phyloP scores from a whole-genome alignment of 2,888 invertebrate genomes.

The Agonopterix arenella region DNA sequence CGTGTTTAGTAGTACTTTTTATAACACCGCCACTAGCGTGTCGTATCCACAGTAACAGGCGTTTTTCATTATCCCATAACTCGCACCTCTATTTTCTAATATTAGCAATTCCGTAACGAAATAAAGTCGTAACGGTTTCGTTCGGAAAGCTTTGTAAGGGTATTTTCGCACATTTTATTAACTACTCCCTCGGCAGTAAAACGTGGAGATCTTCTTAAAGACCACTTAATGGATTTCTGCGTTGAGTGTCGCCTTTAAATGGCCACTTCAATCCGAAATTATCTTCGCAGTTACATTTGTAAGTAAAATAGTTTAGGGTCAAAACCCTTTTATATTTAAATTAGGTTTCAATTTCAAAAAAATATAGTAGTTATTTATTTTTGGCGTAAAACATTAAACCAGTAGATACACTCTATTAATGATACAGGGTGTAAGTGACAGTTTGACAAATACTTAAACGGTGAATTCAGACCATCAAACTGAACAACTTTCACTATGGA shows the following conservation, averaged over 20 bases:
- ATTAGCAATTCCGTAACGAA: slow-evolving; percentile 3
- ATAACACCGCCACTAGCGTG: too few relatives aligned
- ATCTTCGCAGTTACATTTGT: slow-evolving; percentile 27
- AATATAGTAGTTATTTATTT: too few relatives aligned
- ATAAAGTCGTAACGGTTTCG: slow-evolving; percentile 2
- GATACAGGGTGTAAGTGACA: too few relatives aligned
- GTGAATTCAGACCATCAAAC: too few relatives aligned
- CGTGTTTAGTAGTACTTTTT: too few relatives aligned
- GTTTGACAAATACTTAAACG: too few relatives aligned
- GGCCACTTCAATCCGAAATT: slow-evolving; percentile 31
- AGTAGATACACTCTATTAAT: too few relatives aligned
- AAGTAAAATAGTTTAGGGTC: slow-evolving; percentile 18
- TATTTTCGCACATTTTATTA: slow-evolving; percentile 30
- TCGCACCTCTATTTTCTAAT: slow-evolving; percentile 1
- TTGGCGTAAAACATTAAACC: too few relatives aligned
- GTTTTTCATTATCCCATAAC: too few relatives aligned
- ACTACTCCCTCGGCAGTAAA: slow-evolving; percentile 24
- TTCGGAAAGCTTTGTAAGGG: slow-evolving; percentile 9
- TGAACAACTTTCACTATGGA: too few relatives aligned
- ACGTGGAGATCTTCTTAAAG: slow-evolving; percentile 21
- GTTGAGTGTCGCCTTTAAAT: slow-evolving; percentile 38
- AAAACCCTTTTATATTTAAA: not conserved
- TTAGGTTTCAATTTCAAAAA: too few relatives aligned
- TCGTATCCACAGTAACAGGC: too few relatives aligned
- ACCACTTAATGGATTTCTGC: slow-evolving; percentile 26